Conservation (phyloP, 2,797 vertebrate genomes). For the Hoplostethus atlanticus region DNA sequence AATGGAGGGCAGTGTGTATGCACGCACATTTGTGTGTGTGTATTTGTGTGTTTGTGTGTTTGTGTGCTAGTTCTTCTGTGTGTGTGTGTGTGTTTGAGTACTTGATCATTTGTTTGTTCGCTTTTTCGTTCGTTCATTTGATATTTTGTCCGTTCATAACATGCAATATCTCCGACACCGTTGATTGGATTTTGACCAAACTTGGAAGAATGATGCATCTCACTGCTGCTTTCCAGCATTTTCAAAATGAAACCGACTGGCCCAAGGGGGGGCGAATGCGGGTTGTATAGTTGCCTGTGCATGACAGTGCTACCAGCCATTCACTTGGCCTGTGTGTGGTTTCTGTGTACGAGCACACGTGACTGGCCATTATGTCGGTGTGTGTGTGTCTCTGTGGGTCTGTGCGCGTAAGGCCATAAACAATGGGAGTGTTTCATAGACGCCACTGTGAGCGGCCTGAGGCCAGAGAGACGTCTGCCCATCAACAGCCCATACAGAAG, state of each 20-base stretch:
- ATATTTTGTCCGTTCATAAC: neutral
- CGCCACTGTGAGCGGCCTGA: conserved; percentile 71
- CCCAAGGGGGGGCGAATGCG: neutral
- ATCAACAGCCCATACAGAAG: conserved; percentile 80
- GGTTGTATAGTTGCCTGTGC: conserved; percentile 2
- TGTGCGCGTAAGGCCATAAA: conserved; percentile 62
- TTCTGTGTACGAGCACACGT: conserved; percentile 46
- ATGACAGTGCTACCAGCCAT: conserved; percentile 2
- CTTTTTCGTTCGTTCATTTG: conserved; percentile 2
- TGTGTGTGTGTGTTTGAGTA: too few species aligned
- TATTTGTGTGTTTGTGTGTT: neutral
- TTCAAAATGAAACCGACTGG: neutral
- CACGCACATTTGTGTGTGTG: conserved; percentile 17
- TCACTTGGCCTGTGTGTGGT: conserved; percentile 15
- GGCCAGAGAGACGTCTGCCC: conserved; percentile 74
- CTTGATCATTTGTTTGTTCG: neutral
- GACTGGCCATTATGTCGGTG: conserved; percentile 35
- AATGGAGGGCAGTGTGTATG: conserved; percentile 65
- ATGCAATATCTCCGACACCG: neutral
- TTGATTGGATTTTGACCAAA: neutral
- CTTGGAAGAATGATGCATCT: neutral
- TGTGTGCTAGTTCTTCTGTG: too few species aligned
- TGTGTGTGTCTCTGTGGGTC: conserved; percentile 29
- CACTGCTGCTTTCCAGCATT: neutral
- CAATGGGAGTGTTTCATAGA: conserved; percentile 82